These are phyloP conservation scores for Lucinisca nassula DNA, from an alignment of 2,888 invertebrate genomes.

Conservation along the genomic window DNA sequence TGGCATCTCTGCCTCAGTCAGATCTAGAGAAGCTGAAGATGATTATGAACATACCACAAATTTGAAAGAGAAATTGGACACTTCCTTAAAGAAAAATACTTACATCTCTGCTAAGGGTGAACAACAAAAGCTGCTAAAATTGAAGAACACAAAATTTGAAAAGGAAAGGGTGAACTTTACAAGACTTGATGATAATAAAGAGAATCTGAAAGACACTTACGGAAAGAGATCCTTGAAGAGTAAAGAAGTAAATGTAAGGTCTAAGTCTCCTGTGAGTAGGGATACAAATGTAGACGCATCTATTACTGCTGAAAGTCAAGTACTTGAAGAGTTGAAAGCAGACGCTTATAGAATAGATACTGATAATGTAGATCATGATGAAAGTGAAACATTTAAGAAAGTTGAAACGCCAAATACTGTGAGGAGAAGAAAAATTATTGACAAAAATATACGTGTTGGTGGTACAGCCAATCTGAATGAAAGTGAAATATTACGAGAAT, in stretches of 20 bases:
- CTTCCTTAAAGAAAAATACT: slow-evolving; percentile 27
- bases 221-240: slow-evolving; percentile 33
- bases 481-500: slow-evolving; percentile 62
- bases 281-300: slow-evolving; percentile 10
- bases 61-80: slow-evolving; percentile 22
- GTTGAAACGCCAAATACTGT: slow-evolving; percentile 70
- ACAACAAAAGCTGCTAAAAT: slow-evolving; percentile 31
- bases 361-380: background rate
- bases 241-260: slow-evolving; percentile 41
- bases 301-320: background rate
- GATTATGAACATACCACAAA: background rate
- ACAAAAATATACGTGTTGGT: slow-evolving; percentile 74
- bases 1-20: background rate
- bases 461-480: slow-evolving; percentile 60
- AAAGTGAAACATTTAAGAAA: slow-evolving; percentile 17
- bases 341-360: background rate
- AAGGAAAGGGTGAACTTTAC: slow-evolving; percentile 5
- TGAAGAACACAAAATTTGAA: slow-evolving; percentile 32
- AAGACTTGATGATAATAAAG: slow-evolving; percentile 46
- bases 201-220: slow-evolving; percentile 40
- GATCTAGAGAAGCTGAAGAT: background rate
- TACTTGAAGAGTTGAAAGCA: background rate
- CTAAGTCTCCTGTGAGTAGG: slow-evolving; percentile 2
- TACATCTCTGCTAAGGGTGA: slow-evolving; percentile 31
- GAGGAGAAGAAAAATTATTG: slow-evolving; percentile 73